A percentile compares a stretch with the other conserved stretches of the same genome.
Conservation (phyloP, 1,140 invertebrate genomes). For the Ips typographus region DNA sequence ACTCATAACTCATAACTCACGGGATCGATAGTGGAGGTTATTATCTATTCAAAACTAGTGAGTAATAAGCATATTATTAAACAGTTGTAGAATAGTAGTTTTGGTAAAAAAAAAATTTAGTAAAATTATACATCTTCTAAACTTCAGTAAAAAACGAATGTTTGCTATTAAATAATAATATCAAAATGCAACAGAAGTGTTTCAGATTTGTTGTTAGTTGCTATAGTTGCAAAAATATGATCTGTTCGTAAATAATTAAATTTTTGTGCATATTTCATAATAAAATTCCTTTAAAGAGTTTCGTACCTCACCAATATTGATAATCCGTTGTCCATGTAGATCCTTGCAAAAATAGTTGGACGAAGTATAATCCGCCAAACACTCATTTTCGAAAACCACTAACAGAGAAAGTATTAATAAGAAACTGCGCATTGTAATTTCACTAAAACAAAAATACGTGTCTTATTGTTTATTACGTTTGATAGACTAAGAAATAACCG, state of each 20-base stretch:
- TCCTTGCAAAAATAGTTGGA: slow-evolving; percentile 40
- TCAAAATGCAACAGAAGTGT: slow-evolving; percentile 6
- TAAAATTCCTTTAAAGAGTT: background rate
- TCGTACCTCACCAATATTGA: slow-evolving; percentile 44
- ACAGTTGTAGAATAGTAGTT: too few relatives aligned
- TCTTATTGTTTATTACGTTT: background rate
- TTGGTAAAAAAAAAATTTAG: too few relatives aligned
- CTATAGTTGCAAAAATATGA: background rate
- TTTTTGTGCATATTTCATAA: too few relatives aligned
- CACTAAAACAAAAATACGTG: background rate
- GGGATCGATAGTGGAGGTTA: too few relatives aligned
- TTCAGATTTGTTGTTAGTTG: background rate
- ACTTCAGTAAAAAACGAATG: background rate
- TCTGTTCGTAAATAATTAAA: background rate
- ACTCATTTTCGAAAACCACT: slow-evolving; percentile 6
- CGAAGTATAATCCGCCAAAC: slow-evolving; percentile 10
- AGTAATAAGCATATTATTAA: too few relatives aligned
- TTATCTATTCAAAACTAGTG: too few relatives aligned
- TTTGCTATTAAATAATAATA: slow-evolving; percentile 5
- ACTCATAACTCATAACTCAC: too few relatives aligned
- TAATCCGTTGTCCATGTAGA: slow-evolving; percentile 38
- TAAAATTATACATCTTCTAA: too few relatives aligned
- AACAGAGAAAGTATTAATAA: slow-evolving; percentile 5
- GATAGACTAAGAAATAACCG: background rate
- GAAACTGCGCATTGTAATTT: background rate